phyloP scores from a whole-genome alignment of 2,888 invertebrate species.

The Apantesis nais region DNA sequence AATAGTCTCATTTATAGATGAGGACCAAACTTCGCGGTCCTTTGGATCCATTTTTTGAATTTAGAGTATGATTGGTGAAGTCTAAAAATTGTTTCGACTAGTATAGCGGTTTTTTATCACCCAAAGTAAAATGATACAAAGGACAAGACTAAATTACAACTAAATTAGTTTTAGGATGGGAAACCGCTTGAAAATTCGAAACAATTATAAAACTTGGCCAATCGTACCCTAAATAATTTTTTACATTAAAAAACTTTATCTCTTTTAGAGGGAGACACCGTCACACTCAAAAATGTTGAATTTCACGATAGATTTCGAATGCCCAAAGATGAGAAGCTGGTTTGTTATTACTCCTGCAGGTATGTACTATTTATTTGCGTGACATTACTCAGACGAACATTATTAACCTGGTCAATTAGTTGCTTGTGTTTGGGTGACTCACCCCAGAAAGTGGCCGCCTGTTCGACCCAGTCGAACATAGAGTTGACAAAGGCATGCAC shows the following conservation, averaged over 20 bases:
- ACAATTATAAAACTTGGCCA: no score
- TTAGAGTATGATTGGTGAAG: no score
- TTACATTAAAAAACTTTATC: slow-evolving; percentile 6
- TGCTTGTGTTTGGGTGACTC: slow-evolving; percentile 18
- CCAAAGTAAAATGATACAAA: no score
- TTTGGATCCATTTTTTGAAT: no score
- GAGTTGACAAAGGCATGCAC: slow-evolving; percentile 15
- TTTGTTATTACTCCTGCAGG: slow-evolving; percentile 97
- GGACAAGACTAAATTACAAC: no score
- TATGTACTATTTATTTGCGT: slow-evolving; percentile 72
- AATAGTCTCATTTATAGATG: no score
- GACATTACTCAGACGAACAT: slow-evolving; percentile 1
- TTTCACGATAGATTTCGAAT: slow-evolving; percentile 96
- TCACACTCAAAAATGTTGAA: slow-evolving; percentile 91
- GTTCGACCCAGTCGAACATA: slow-evolving; percentile 7
- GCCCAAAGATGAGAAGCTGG: slow-evolving; percentile 97
- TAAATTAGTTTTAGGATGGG: no score
- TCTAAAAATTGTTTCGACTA: no score
- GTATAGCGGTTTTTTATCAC: no score
- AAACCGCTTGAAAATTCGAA: no score
- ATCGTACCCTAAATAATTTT: no score
- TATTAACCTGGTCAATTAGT: slow-evolving; percentile 15
- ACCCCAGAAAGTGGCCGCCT: slow-evolving; percentile 8
- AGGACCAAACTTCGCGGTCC: no score
- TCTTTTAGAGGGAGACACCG: slow-evolving; percentile 92